Base-by-base conservation (phyloP, 2,797 vertebrate genomes). In the Argentina silus region DNA sequence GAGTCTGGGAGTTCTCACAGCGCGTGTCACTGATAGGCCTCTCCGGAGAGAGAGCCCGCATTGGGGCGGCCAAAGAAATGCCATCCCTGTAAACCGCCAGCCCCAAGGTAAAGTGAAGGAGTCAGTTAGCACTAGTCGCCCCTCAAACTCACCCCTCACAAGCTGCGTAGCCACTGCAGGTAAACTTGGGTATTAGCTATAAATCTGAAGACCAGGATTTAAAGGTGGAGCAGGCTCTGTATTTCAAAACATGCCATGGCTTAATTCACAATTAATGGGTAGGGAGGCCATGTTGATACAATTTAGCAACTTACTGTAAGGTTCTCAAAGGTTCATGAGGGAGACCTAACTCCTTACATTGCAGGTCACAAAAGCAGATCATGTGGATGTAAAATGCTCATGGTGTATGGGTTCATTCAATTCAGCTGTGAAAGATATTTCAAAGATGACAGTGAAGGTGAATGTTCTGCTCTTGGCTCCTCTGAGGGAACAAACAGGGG, bases 21-120 rank as follows among this genome's bases (percentile, higher is more conserved):
- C 77, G 67, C 71, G 50, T 48, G 66, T 74, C 69, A 71, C 50
- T 57, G 68, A 74, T 77, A 76, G 65, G 80, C 65, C 71, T 73
- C 72, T 50, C 7, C 59, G 69, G 69, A 75, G 51, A 12, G 27
- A 27, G 14, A 64, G 27, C 53, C 57, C 50, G 51, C 63, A 6
- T 43, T 57, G 57, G 53, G 19, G n/a, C 17, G 47, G 63, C 75
- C 48, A 63, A 68, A 42, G 3, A 27, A 45, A 45, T 19, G 72
- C 60, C 42, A 45, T 76, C 71, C 42, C 19, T 14, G 42, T 43
- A 72, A 74, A 48, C 67, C 73, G 70, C 70, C 61, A 70, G 44
- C 48, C 9, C 57, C 1, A 50, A 69, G 61, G 67, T 73, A 69
- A 75, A 72, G 65, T 14, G 50, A 56, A 67, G 48, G 19, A 11